Evolutionary conservation across 1,140 invertebrate species (phyloP), one percentile per base, ranked within the genome.

Genomic region (Dufourea novaeangliae): DNA sequence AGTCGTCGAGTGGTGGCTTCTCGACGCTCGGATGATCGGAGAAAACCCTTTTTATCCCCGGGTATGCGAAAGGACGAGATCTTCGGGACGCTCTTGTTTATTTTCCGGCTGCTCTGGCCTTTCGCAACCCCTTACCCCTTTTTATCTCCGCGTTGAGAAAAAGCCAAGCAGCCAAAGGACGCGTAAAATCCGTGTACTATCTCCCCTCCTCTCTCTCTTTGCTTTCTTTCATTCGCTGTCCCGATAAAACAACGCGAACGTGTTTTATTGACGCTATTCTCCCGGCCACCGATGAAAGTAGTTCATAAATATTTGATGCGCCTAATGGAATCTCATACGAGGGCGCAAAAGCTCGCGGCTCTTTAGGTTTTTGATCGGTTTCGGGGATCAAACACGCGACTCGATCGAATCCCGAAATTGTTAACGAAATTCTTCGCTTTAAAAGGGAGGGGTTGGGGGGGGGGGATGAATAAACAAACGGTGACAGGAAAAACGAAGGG

Each of bases 261-360:
- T 22, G 29, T 75, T 75, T 68, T 68, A 75, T 59, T 68, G 54
- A 11, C 63, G 52, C 17, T 75, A 64, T 46, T 68, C 46, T 46
- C 73, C n/a, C 37, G 7, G 34, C 59, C 25, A 8, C 29, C 39
- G 39, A 32, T 17, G 52, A 29, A 59, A 69, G 54, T 22, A 37
- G 64, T 69, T 76, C 66, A 76, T 76, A 76, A 76, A 76, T 76
- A 76, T 76, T 76, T 69, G 73, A 76, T 61, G 54, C 73, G 22
- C 11, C 39, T 76, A 76, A 76, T 76, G 54, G 54, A 76, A 76
- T 69, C 54, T 57, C 39, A 17, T 59, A 34, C 7, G 32, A 20
- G 29, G 22, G 29, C n/a, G 29, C 41, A 32, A 39, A 20, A 20
- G 29, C 14, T n/a, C 39, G 29, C 7, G 22, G 17, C 62, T 25